phyloP scores from a whole-genome alignment of 1,140 invertebrate genomes.

The Rhynchophorus ferrugineus region DNA sequence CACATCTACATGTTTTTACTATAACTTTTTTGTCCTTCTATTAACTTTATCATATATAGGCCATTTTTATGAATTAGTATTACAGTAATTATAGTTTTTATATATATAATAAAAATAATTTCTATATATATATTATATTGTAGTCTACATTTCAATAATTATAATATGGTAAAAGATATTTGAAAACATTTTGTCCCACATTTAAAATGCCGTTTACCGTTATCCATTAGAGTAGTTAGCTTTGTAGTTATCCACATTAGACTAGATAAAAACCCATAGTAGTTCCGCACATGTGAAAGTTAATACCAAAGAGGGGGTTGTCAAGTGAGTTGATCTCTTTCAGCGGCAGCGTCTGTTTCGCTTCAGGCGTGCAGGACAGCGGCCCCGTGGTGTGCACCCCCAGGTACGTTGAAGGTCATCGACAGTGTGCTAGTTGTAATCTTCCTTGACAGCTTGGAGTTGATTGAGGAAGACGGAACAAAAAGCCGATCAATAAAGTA shows the following conservation, averaged over 20 bases:
- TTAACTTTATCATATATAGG: too few species aligned
- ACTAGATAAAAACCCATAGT: neutral
- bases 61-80: too few species aligned
- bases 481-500: neutral
- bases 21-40: too few species aligned
- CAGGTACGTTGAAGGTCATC: neutral
- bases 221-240: neutral
- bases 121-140: too few species aligned
- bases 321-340: neutral
- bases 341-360: neutral
- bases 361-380: neutral
- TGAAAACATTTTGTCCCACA: too few species aligned
- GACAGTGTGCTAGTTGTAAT: neutral
- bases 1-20: too few species aligned
- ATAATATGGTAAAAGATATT: too few species aligned
- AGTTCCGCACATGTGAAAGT: neutral
- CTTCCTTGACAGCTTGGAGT: neutral
- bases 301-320: neutral
- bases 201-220: too few species aligned
- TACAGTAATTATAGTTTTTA: too few species aligned
- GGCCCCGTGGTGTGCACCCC: neutral
- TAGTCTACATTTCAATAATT: too few species aligned
- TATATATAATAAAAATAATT: too few species aligned
- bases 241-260: neutral
- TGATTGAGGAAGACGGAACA: too few species aligned